Evolutionary conservation across 2,888 invertebrate species (phyloP), one percentile per base, ranked within the genome.

Genomic region (Pyralis farinalis): DNA sequence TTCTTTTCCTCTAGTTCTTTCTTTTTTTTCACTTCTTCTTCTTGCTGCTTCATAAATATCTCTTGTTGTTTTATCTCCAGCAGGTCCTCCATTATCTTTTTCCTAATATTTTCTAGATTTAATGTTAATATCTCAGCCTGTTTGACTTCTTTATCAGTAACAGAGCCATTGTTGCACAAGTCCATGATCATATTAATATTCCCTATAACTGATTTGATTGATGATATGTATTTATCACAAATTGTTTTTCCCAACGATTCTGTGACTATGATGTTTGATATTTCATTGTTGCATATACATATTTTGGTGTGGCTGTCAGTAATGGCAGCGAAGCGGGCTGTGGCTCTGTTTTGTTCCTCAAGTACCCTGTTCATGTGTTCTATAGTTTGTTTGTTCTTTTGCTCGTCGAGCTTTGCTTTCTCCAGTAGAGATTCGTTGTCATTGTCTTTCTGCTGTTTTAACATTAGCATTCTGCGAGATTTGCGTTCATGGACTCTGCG

Each of bases 301-400:
- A 93, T 92, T 54, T 89, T 90, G 0, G 83, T 79, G 49, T 93
- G 91, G 49, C 90, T 90, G 31, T 89, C 83, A 16, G 90, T 87
- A 10, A 93, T 89, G 0, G 87, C 79, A n/a, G 92, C 90, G 49
- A 92, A 81, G 36, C 82, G 63, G 3, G 73, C 72, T 4, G 77
- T 74, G 0, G 83, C 84, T 58, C 74, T 86, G 39, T 84, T 85
- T 58, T 90, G 84, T 56, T 91, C 80, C 53, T 91, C 90, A 42
- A 90, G 67, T 53, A 90, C 81, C 49, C 70, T 80, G 42, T 90
- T 84, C 77, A 89, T 88, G 38, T 90, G 83, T 46, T 90, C 87
- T 44, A 85, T 71, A 11, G 79, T 78, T 43, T 83, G 70, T 52
- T 71, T 73, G 45, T 89, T 81, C 49, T 86, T 86, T 52, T 91